phyloP scores from a whole-genome alignment of 2,888 invertebrate genomes.

The Globia sparganii region DNA sequence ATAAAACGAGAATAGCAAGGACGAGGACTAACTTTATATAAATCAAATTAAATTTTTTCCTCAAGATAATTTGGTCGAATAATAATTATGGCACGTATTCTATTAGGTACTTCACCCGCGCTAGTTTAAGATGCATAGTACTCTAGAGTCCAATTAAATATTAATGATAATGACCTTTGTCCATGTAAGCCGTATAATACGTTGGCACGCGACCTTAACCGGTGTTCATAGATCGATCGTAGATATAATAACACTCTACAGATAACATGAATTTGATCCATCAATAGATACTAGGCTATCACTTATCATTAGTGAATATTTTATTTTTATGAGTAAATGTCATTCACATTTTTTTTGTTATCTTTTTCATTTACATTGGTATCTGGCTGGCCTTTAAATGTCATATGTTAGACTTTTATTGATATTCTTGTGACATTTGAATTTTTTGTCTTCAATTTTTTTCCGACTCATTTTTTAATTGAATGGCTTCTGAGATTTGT shows the following conservation, averaged over 20 bases:
- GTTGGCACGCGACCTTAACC: constrained; percentile 31
- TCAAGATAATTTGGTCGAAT: background rate
- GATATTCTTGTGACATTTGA: background rate
- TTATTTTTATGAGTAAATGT: constrained; percentile 23
- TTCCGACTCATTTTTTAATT: background rate
- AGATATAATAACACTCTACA: constrained; percentile 22
- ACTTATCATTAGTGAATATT: constrained; percentile 34
- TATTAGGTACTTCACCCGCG: background rate
- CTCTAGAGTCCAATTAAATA: constrained; percentile 35
- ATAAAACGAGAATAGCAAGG: background rate
- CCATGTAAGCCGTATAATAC: constrained; percentile 17
- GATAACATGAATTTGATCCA: constrained; percentile 40
- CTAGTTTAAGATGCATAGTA: background rate
- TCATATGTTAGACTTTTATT: background rate
- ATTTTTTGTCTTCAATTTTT: background rate
- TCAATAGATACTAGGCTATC: constrained; percentile 29
- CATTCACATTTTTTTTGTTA: constrained; percentile 27
- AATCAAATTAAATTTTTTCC: background rate
- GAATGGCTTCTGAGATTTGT: background rate
- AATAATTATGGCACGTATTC: constrained; percentile 12
- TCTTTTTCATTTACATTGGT: background rate
- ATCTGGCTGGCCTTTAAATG: constrained; percentile 6
- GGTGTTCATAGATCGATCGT: constrained; percentile 1
- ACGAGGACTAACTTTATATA: background rate
- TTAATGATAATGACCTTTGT: constrained; percentile 60